Base-by-base conservation (phyloP, 2,113 vertebrate genomes). In the Ailuropoda melanoleuca region DNA sequence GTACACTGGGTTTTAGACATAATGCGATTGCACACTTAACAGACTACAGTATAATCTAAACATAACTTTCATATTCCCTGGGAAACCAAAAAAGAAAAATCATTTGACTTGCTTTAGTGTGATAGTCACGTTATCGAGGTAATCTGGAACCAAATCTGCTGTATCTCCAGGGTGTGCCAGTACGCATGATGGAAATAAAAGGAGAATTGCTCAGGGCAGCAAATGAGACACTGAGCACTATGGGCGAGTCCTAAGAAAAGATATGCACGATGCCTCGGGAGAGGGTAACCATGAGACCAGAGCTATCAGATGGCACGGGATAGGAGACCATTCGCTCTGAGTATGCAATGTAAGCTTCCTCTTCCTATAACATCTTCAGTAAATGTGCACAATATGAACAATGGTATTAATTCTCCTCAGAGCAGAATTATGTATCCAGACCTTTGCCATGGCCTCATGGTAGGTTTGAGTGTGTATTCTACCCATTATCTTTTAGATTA, bases 281-380 rank as follows among this genome's bases (percentile, higher is more conserved):
- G 18, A 78, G 12, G 23, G 17, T n/a, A 37, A 74, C 24, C 3
- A 3, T 21, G 37, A 92, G 17, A 77, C 43, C 37, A 46, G 23
- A 78, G 39, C 5, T 26, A 0, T 34, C 4, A 43, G 23, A 53
- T 60, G 29, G 58, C 12, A 15, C 12, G 12, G 3, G 11, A 0
- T 2, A 17, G 18, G 10, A 90, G 43, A 56, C 3, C 1, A 1
- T 56, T 90, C 46, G 6, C 12, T 86, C 78, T 88, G 24, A 74
- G 15, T 12, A 29, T 50, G 6, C 8, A 5, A 4, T 8, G 17
- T n/a, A 46, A 62, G 23, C 0, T 19, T 39, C 17, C 39, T 62
- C 50, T 58, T 64, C 10, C 21, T 48, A 34, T 1, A 1, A 4
- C 24, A 37, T 46, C 58, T 19, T 72, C 31, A 88, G 39, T n/a